Evolutionary conservation across 2,113 vertebrate genomes (phyloP).

Genomic region (Hypanus sabinus): DNA sequence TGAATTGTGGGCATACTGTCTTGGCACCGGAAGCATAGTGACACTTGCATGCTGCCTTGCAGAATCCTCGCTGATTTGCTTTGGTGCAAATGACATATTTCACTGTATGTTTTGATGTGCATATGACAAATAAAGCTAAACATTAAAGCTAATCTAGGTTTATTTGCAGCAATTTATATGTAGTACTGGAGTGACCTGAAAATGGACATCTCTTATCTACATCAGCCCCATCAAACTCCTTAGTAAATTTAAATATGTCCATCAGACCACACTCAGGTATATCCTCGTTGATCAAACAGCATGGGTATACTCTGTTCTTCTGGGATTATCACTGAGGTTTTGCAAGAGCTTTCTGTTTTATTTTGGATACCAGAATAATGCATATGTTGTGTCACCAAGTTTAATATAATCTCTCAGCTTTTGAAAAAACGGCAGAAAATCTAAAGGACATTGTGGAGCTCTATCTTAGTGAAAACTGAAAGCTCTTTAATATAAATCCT

Average conservation of each 20-base stretch:
- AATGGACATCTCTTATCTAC: neutral
- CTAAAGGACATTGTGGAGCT: no score
- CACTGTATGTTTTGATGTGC: no score
- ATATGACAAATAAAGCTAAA: no score
- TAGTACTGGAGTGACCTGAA: neutral
- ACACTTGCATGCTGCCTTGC: no score
- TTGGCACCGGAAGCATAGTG: no score
- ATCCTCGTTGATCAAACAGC: neutral
- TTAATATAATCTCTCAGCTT: neutral
- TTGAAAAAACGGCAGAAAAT: neutral
- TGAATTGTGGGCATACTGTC: no score
- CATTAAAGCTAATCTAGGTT: neutral
- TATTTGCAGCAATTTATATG: neutral
- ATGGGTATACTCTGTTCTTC: neutral
- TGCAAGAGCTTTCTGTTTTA: neutral
- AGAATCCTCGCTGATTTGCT: no score
- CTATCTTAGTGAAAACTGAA: no score
- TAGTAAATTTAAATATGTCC: neutral
- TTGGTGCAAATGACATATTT: no score
- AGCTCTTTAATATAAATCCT: no score
- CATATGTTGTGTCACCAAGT: neutral
- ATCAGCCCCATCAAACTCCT: neutral
- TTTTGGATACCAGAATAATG: neutral
- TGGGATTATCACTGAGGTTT: neutral
- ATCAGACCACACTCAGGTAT: neutral